Evolutionary conservation across 2,797 vertebrate species (phyloP), one percentile per base, ranked within the genome.

Genomic region (Pangasius djambal): DNA sequence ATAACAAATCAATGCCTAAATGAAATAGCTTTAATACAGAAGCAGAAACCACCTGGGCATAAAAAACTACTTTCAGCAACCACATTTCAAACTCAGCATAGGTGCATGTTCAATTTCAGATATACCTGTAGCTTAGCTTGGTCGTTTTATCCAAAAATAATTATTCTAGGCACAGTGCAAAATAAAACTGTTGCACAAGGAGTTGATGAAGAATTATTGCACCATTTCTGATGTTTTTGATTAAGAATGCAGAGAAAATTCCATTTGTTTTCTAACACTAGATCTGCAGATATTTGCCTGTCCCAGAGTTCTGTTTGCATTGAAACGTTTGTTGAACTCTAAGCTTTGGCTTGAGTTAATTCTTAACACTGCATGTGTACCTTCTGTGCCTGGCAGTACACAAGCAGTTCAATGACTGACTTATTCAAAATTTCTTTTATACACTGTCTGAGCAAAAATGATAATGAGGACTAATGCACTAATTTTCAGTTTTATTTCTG

Each of bases 271-370:
- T 13, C 1, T 28, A 74, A 37, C n/a, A 63, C 22, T 12, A 59
- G 37, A 59, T 74, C 25, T 59, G 87, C 79, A 75, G 10, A 83
- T 63, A 25, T 89, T 18, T 70, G 75, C 20, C 25, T 85, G 59
- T 57, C 7, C 18, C 61, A 78, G 78, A 89, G 77, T 89, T 88
- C 78, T 89, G 78, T 89, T 91, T 89, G 55, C 65, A 63, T 67
- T 88, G 25, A 75, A 89, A 77, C 8, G 52, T 88, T 70, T 89
- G 63, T 75, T 65, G 55, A 84, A 89, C 72, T 81, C 22, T 85
- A 57, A 78, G 72, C 82, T 87, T 88, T 85, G 61, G 16, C 63
- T 65, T 16, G 7, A 59, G 89, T 90, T 91, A 89, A 90, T 92
- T 81, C 90, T 89, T 92, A 67, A 91, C 88, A 25, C 25, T 52